Evolutionary conservation across 1,140 invertebrate genomes (phyloP), one percentile per base, ranked within the genome.

Genomic region (Papilio xuthus): DNA sequence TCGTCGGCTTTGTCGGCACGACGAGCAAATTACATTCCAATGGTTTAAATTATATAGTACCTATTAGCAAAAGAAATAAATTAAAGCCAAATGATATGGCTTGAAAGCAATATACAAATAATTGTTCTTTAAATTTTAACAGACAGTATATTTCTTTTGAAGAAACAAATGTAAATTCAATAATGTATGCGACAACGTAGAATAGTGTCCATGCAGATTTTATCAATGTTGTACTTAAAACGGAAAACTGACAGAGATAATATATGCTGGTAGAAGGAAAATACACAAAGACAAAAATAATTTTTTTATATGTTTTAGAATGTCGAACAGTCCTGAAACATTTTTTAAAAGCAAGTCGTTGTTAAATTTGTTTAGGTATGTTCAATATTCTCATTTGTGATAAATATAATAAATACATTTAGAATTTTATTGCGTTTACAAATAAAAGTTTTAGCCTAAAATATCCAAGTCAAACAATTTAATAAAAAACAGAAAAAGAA

Each of bases 1-100:
- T 28, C 23, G 26, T 28, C 60, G 26, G 60, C 60, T 63, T 63
- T 63, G 60, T 63, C 60, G 60, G 60, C 12, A 26, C 60, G 60
- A 28, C 28, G 60, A 63, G 12, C 60, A 23, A 63, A 63, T 63
- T 63, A 28, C 60, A 28, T 15, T 28, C 1, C 60, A 63, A 63
- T 28, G 10, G 23, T 10, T 63, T 63, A 63, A 63, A 63, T 28
- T 63, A 63, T 28, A 28, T 63, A 63, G 56, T 63, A 63, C 26
- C 10, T 63, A n/a, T 23, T 28, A n/a, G 8, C 7, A 53, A 4
- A 18, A 53, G 50, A 18, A 53, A 53, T 18, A 8, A 47, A 47
- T 12, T 15, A 15, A 53, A 53, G 18, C 50, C 50, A 53, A 13
- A 13, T 53, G n/a, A 7, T 18, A 53, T 4, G 15, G 50, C n/a